Percentiles rank a stretch among this genome's conserved stretches.
These are phyloP conservation scores for Pterophyllum scalare DNA, from an alignment of 2,113 vertebrate genomes.

Conservation along the genomic window DNA sequence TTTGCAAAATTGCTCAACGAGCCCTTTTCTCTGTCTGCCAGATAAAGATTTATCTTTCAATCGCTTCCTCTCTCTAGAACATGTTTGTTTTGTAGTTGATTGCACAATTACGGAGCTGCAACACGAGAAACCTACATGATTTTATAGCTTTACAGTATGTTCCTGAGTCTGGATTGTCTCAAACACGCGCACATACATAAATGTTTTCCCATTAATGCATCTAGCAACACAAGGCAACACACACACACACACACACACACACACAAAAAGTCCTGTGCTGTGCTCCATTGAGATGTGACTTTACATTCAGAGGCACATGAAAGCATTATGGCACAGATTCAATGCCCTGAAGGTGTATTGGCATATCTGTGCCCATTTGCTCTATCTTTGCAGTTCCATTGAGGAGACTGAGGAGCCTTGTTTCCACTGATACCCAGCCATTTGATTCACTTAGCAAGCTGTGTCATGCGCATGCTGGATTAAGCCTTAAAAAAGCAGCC, in stretches of 20 bases:
- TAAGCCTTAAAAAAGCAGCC: constrained; percentile 59
- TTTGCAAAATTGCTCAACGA: constrained; percentile 36
- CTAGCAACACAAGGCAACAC: constrained; percentile 6
- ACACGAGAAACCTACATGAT: background rate
- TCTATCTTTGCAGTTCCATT: constrained; percentile 47
- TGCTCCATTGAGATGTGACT: constrained; percentile 38
- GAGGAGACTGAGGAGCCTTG: constrained; percentile 56
- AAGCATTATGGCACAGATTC: constrained; percentile 46
- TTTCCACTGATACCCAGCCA: constrained; percentile 62
- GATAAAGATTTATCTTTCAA: constrained; percentile 46
- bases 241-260: too few relatives aligned
- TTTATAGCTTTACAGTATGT: background rate
- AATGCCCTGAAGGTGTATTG: constrained; percentile 39
- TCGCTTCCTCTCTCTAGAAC: constrained; percentile 20
- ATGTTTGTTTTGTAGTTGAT: constrained; percentile 31
- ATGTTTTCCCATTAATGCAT: constrained; percentile 10
- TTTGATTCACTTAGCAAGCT: constrained; percentile 75
- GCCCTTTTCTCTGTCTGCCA: constrained; percentile 21
- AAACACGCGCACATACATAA: constrained; percentile 9
- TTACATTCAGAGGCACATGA: constrained; percentile 35
- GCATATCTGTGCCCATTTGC: constrained; percentile 41
- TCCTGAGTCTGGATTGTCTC: background rate
- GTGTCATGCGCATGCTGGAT: constrained; percentile 70
- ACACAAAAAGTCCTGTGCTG: background rate
- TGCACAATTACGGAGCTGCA: constrained; percentile 29